A percentile compares a stretch with the other conserved stretches of the same genome.
phyloP scores from a whole-genome alignment of 2,797 vertebrate species.

The Amblyraja radiata region DNA sequence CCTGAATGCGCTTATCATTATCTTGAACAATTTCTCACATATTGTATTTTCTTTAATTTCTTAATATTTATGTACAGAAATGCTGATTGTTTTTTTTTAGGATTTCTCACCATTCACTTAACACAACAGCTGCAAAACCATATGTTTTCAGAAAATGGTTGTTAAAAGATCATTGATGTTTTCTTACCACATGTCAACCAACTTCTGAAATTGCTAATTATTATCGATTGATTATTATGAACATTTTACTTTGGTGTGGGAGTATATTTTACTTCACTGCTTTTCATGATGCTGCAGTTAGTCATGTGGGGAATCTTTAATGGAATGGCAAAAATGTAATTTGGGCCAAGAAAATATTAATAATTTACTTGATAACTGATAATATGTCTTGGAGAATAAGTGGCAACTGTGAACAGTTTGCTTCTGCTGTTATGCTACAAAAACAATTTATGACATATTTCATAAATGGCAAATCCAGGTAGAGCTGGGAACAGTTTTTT shows the following conservation, averaged over 20 bases:
- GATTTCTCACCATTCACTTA: neutral
- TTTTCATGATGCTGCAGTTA: neutral
- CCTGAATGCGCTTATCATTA: slow-evolving; percentile 5
- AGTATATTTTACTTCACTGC: neutral
- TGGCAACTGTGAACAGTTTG: neutral
- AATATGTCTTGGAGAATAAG: neutral
- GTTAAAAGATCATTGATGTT: neutral
- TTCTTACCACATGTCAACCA: neutral
- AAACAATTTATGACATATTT: neutral
- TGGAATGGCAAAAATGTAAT: slow-evolving; percentile 17
- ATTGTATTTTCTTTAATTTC: neutral
- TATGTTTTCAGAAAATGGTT: neutral
- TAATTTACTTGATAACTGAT: slow-evolving; percentile 24
- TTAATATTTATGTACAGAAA: neutral
- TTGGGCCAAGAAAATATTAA: neutral
- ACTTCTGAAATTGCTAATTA: neutral
- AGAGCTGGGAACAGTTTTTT: neutral
- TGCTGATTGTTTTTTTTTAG: neutral
- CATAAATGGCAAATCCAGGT: neutral
- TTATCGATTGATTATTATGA: neutral
- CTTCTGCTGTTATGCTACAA: neutral
- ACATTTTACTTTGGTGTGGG: neutral
- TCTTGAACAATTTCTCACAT: neutral
- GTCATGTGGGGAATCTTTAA: neutral
- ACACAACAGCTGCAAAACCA: neutral